Evolutionary conservation across 1,140 invertebrate genomes (phyloP).

Genomic region (Diuraphis noxia): DNA sequence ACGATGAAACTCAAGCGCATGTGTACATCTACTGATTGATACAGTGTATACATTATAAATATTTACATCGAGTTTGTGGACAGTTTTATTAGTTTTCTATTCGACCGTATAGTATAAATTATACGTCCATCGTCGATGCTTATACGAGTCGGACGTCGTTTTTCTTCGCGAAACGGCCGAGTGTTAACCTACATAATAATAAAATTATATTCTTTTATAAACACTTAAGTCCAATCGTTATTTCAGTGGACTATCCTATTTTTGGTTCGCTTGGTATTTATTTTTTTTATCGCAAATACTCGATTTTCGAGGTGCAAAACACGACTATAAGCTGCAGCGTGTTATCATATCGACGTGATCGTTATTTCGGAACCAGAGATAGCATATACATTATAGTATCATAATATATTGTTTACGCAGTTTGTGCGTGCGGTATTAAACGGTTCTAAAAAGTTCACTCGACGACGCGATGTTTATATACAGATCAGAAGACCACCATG

Average conservation of each 20-base stretch:
- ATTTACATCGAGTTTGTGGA: background rate
- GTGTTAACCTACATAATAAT: background rate
- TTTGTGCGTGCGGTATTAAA: background rate
- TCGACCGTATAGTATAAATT: background rate
- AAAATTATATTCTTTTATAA: background rate
- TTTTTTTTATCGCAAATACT: background rate
- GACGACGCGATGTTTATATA: background rate
- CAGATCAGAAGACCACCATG: background rate
- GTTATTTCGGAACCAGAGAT: background rate
- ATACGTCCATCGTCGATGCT: background rate
- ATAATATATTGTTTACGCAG: background rate
- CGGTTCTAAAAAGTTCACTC: background rate
- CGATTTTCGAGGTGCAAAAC: background rate
- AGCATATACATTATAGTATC: background rate
- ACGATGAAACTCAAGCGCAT: background rate
- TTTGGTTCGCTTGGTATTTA: background rate
- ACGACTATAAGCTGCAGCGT: background rate
- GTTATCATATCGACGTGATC: background rate
- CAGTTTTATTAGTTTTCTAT: background rate
- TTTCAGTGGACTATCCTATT: background rate
- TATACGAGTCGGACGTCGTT: background rate
- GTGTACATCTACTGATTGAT: background rate
- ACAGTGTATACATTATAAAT: background rate
- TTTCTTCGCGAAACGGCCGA: background rate
- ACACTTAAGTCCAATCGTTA: background rate